Percentiles rank a stretch among this genome's conserved stretches.
These are phyloP conservation scores for Urocolius indicus DNA, from an alignment of 2,113 vertebrate species.

Conservation along the genomic window DNA sequence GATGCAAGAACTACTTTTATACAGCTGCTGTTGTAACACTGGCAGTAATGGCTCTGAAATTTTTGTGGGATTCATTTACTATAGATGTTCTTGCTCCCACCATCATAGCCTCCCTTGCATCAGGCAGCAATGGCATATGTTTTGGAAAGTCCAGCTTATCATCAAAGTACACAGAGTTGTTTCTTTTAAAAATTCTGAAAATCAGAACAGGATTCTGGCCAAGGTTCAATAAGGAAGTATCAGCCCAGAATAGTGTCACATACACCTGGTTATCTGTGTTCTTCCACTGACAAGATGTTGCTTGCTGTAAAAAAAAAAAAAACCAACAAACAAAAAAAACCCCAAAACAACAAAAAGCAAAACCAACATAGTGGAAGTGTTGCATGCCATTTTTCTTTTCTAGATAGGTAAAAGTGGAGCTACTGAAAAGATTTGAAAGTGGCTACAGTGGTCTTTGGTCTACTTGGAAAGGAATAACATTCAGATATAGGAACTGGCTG, in stretches of 20 bases:
- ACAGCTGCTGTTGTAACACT: not conserved
- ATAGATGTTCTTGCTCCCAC: not conserved
- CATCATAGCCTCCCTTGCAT: not conserved
- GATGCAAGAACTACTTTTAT: not conserved
- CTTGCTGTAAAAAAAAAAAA: not conserved
- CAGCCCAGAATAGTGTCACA: accelerated
- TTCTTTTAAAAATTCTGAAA: not conserved
- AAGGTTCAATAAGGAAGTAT: not conserved
- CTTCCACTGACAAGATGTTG: not conserved
- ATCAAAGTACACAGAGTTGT: not conserved
- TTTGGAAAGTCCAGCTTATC: not conserved
- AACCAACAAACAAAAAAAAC: too few species aligned
- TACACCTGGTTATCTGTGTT: accelerated
- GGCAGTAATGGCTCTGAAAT: not conserved
- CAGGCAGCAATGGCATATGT: not conserved
- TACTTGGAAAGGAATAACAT: not conserved
- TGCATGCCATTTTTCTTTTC: not conserved
- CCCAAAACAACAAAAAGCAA: too few species aligned
- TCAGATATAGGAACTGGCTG: not conserved
- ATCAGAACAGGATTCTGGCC: not conserved
- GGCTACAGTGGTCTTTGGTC: not conserved
- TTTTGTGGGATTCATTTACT: not conserved
- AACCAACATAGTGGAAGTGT: too few species aligned
- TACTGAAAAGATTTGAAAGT: not conserved
- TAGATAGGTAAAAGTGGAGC: not conserved